Evolutionary conservation across 1,140 invertebrate species (phyloP), one percentile per base, ranked within the genome.

Genomic region (Lordiphosa stackelbergi): DNA sequence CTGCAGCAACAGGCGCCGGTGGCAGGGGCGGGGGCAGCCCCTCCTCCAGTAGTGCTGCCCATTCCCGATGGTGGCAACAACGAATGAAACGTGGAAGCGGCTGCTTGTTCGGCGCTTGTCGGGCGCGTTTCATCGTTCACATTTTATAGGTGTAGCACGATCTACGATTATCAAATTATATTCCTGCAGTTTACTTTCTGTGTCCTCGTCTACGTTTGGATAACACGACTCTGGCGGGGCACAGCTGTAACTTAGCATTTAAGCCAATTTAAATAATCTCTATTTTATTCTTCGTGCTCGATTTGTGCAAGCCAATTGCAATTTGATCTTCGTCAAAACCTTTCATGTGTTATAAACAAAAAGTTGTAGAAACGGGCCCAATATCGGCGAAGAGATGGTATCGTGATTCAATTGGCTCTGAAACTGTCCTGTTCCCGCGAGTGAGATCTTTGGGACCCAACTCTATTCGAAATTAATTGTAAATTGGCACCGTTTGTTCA

Each of bases 11-110:
- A 34, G 31, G 34, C 43, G 40, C 22, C 28, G 11, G 16, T 54
- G 35, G 24, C 31, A 12, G 49, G 48, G 22, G 59, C 43, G 2
- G 53, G 53, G 7, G 41, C 16, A 12, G 43, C n/a, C 10, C 16
- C 16, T 9, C 35, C 35, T 5, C 36, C 37, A 36, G 59, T 43
- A 13, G 56, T 47, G 3, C 47, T 53, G 19, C 75, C 53, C 10
- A 24, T 66, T 11, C 63, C 42, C 55, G 74, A 70, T 53, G 69
- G 61, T 53, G 69, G 61, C 38, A 71, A 69, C 48, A 78, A 73
- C 53, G 85, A 86, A 86, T 86, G 85, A 86, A 84, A 86, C 81
- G 85, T 73, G 85, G 79, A 78, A 85, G 79, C 58, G 73, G 72
- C 77, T 46, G 64, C 71, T 66, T 66, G 64, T 56, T 79, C 73